phyloP scores from a whole-genome alignment of 2,888 invertebrate species.

The Parnassius apollo region DNA sequence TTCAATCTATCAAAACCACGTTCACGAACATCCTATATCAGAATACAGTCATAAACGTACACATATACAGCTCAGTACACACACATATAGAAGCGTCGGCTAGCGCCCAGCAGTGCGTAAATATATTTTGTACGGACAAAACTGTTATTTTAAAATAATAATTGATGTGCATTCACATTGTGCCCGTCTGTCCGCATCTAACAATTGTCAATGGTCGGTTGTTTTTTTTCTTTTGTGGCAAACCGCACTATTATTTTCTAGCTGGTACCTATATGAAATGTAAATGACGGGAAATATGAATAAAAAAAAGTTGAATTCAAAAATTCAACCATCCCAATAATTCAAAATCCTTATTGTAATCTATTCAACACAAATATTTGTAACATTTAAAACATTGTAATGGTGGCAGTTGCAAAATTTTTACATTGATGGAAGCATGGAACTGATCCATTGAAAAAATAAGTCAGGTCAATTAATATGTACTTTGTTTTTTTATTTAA shows the following conservation, averaged over 20 bases:
- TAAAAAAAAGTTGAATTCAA: not conserved
- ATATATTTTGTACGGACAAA: slow-evolving; percentile 79
- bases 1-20: slow-evolving; percentile 64
- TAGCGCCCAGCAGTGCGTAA: slow-evolving; percentile 63
- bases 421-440: slow-evolving; percentile 31
- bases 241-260: slow-evolving; percentile 49
- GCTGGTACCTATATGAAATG: slow-evolving; percentile 30
- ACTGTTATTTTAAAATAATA: slow-evolving; percentile 81
- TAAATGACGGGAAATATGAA: slow-evolving; percentile 36
- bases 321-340: not conserved
- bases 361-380: not conserved
- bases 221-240: slow-evolving; percentile 59
- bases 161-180: slow-evolving; percentile 68
- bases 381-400: slow-evolving; percentile 5
- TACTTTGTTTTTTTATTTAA: slow-evolving; percentile 42
- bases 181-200: slow-evolving; percentile 46
- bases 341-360: not conserved
- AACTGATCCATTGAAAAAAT: slow-evolving; percentile 17
- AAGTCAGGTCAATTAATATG: slow-evolving; percentile 24
- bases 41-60: slow-evolving; percentile 34
- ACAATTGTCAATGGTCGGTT: slow-evolving; percentile 61
- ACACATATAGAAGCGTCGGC: slow-evolving; percentile 33
- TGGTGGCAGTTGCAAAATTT: slow-evolving; percentile 47
- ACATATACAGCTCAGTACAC: slow-evolving; percentile 32
- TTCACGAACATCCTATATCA: slow-evolving; percentile 63